Evolutionary conservation across 2,797 vertebrate species (phyloP), one percentile per base, ranked within the genome.

Genomic region (Poeciliopsis gracilis): DNA sequence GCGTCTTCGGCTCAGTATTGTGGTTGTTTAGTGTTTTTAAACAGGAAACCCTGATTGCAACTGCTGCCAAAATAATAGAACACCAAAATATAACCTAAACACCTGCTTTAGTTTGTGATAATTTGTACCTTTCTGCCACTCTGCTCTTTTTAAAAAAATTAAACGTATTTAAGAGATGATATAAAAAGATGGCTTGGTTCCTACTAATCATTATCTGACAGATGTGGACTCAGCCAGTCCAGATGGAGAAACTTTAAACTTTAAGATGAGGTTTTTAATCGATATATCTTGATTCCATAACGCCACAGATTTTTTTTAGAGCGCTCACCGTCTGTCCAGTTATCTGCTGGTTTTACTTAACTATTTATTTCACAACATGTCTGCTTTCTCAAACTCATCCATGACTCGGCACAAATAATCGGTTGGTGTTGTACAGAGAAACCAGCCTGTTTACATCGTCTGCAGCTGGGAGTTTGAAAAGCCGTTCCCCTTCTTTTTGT

Each of bases 361-460:
- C 69, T 79, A 63, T 72, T 55, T 67, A 63, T 79, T 59, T 59
- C 49, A 72, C 18, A 10, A 8, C 47, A 36, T 16, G 23, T 66
- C 79, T 84, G 66, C 45, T 47, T 81, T 47, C 10, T 82, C 18
- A 5, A 0, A 0, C 45, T 84, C 79, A 72, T 82, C 86, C 87
- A 70, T 84, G 91, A 79, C 77, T 0, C 45, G 80, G 88, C 5
- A 91, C 94, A 84, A 80, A 87, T 93, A 85, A 90, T 94, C 95
- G 95, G 96, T 93, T 95, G 96, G 97, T 97, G 97, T 98, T 96
- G 96, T 98, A 98, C 98, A 98, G 97, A 98, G 97, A 97, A 98
- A 96, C 97, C 96, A 94, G 96, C 95, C 96, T 87, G 97, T 98
- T 98, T 98, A 97, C 97, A 93, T 91, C 90, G 90, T 90, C 90